These are phyloP conservation scores for Amorpha juglandis DNA, from an alignment of 2,888 invertebrate genomes.

Conservation along the genomic window DNA sequence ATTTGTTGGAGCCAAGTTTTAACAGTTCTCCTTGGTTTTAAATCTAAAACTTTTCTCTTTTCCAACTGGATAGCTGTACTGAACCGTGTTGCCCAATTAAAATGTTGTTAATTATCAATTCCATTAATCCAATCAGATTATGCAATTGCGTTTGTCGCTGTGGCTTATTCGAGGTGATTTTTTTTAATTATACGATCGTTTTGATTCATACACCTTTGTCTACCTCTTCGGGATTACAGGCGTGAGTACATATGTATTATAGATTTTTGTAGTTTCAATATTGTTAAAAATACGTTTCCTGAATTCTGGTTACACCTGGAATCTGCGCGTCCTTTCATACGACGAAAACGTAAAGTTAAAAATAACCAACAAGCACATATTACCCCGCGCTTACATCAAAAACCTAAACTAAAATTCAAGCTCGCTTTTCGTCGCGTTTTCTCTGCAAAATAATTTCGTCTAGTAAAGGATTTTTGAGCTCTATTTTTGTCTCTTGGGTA, in stretches of 20 bases:
- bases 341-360: background rate
- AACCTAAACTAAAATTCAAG: constrained; percentile 9
- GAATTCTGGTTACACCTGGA: constrained; percentile 4
- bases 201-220: no score
- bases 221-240: background rate
- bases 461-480: background rate
- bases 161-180: background rate
- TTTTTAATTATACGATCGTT: background rate
- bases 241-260: no score
- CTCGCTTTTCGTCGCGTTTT: constrained; percentile 8
- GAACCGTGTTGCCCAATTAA: background rate
- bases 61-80: background rate
- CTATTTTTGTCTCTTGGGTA: background rate
- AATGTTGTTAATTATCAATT: background rate
- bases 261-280: no score
- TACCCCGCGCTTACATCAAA: constrained; percentile 13
- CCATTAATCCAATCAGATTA: background rate
- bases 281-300: constrained; percentile 7
- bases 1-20: constrained; percentile 2
- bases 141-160: background rate
- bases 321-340: constrained; percentile 2
- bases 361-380: constrained; percentile 12
- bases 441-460: constrained; percentile 3
- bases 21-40: constrained; percentile 2
- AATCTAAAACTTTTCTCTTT: background rate